Percentiles rank a stretch among this genome's conserved stretches.
These are phyloP conservation scores for Hydropotes inermis DNA, from an alignment of 2,113 vertebrate genomes.

Conservation along the genomic window DNA sequence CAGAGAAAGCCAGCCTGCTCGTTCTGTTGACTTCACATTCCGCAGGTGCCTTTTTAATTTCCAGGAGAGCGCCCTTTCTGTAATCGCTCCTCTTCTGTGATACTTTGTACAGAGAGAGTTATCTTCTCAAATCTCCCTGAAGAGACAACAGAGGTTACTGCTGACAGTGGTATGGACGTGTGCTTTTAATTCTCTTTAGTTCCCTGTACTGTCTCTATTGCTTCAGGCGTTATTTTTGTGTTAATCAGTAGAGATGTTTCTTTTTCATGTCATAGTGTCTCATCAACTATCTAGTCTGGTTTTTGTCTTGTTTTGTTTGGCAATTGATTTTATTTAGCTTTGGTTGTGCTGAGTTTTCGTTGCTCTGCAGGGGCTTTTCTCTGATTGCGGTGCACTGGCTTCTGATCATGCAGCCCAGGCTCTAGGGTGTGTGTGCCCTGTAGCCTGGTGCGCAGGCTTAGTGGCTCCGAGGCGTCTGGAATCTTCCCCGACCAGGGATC, in stretches of 20 bases:
- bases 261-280: neutral
- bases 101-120: neutral
- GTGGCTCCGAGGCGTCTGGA: neutral
- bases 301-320: neutral
- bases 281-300: neutral
- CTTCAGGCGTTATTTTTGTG: neutral
- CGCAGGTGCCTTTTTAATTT: neutral
- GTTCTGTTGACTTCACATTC: neutral
- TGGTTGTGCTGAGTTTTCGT: neutral
- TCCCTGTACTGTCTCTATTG: neutral
- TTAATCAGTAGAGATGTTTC: neutral
- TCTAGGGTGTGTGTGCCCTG: fast-evolving
- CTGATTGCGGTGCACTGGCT: fast-evolving
- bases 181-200: neutral
- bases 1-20: neutral
- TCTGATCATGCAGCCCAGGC: neutral
- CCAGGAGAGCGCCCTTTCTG: neutral
- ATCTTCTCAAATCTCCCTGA: neutral
- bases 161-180: neutral
- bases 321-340: neutral
- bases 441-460: fast-evolving
- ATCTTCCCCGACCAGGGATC: neutral
- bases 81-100: neutral
- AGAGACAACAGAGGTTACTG: neutral
- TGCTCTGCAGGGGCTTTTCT: neutral